Conservation (phyloP, 2,797 vertebrate genomes). For the Clarias pachynema region DNA sequence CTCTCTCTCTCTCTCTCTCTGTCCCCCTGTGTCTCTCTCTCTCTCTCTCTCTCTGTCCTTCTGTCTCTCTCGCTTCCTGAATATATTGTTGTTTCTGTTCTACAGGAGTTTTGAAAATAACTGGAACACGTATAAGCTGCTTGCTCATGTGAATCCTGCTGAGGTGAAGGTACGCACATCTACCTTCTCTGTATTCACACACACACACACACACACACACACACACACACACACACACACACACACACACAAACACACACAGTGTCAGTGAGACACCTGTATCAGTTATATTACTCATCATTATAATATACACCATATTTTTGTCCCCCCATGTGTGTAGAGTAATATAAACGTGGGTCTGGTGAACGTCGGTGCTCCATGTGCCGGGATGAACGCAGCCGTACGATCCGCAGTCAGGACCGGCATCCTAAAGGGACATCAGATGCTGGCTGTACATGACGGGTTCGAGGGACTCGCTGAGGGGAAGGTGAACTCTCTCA, state of each 20-base stretch:
- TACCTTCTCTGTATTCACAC: neutral
- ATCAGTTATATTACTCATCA: neutral
- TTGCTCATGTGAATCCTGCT: conserved; percentile 88
- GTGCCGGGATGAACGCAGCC: conserved; percentile 92
- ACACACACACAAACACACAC: no score
- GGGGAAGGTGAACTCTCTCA: conserved; percentile 75
- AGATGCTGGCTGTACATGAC: conserved; percentile 87
- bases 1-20: neutral
- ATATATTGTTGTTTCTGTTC: neutral
- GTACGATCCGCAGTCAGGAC: conserved; percentile 87
- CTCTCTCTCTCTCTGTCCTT: neutral
- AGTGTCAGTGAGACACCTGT: no score
- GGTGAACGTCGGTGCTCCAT: conserved; percentile 90
- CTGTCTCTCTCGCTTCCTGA: neutral
- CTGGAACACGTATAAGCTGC: conserved; percentile 92
- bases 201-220: no score
- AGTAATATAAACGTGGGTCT: conserved; percentile 85
- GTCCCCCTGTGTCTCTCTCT: neutral
- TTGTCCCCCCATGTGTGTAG: conserved; percentile 15
- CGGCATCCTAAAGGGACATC: conserved; percentile 90
- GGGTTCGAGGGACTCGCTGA: conserved; percentile 92
- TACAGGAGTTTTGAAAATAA: conserved; percentile 94
- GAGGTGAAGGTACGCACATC: conserved; percentile 78
- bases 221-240: no score
- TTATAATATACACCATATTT: neutral